These are phyloP conservation scores for Melanotaenia boesemani DNA, from an alignment of 2,797 vertebrate genomes.

Conservation along the genomic window DNA sequence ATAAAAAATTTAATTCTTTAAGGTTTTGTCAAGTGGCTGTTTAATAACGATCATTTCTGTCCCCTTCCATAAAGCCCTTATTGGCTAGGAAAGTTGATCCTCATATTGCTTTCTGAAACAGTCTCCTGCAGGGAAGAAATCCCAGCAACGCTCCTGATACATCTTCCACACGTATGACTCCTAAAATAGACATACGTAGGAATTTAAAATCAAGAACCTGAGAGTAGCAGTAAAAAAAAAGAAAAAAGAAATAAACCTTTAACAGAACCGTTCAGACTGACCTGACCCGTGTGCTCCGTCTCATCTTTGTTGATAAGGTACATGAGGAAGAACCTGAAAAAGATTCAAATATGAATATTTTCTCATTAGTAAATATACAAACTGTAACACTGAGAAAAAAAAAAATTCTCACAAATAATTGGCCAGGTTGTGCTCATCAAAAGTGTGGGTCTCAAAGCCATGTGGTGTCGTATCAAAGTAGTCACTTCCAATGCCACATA, in stretches of 20 bases:
- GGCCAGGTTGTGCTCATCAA: conserved; percentile 95
- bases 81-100: conserved; percentile 88
- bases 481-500: conserved; percentile 96
- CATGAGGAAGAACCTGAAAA: conserved; percentile 93
- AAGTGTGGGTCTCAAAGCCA: conserved; percentile 94
- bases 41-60: neutral
- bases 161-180: conserved; percentile 98
- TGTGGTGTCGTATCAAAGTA: conserved; percentile 96
- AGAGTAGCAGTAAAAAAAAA: neutral
- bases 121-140: conserved; percentile 95
- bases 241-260: neutral
- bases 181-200: conserved; percentile 65
- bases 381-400: neutral
- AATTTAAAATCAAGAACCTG: neutral
- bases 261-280: conserved; percentile 58
- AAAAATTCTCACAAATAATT: conserved; percentile 90
- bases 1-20: neutral
- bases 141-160: conserved; percentile 96
- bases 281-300: conserved; percentile 95
- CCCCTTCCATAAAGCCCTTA: neutral
- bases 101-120: conserved; percentile 97
- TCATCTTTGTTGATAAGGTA: conserved; percentile 97
- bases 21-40: conserved; percentile 7
- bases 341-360: conserved; percentile 11
- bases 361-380: neutral